Evolutionary conservation across 2,797 vertebrate genomes (phyloP).

Genomic region (Alcedo quadribrachys): DNA sequence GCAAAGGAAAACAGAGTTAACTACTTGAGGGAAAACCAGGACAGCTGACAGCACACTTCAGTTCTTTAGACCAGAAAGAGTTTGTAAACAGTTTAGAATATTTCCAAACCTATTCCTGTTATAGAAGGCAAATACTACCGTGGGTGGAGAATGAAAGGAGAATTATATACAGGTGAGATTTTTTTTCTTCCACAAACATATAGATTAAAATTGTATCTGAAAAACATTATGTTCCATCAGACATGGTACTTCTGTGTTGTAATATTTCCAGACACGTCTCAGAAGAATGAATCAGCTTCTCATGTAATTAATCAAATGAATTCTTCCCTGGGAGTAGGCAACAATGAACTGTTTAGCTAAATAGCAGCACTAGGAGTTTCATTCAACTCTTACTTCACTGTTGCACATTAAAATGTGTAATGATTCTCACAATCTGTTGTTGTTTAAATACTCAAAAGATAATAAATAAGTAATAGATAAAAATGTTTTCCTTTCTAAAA

Average conservation of each 20-base stretch:
- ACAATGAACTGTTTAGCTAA: constrained; percentile 22
- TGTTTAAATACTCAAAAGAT: background rate
- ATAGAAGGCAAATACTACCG: background rate
- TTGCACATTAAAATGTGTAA: background rate
- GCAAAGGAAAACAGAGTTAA: background rate
- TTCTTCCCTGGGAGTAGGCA: constrained; percentile 26
- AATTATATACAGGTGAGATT: background rate
- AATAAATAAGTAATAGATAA: background rate
- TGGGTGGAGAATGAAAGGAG: background rate
- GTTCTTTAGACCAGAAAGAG: background rate
- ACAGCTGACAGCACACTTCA: background rate
- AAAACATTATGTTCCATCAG: background rate
- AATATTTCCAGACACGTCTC: constrained; percentile 32
- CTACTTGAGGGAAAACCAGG: background rate
- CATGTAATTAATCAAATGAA: constrained; percentile 45
- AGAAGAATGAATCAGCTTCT: constrained; percentile 47
- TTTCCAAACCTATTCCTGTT: background rate
- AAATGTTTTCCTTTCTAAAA: background rate
- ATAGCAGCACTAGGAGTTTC: constrained; percentile 42
- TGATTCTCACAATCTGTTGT: background rate
- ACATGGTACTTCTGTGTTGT: background rate
- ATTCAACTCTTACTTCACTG: constrained; percentile 37
- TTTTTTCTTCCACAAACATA: background rate
- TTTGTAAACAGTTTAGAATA: background rate
- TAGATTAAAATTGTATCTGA: background rate